Evolutionary conservation across 2,888 invertebrate genomes (phyloP).

Genomic region (Eupelmus urozonus): DNA sequence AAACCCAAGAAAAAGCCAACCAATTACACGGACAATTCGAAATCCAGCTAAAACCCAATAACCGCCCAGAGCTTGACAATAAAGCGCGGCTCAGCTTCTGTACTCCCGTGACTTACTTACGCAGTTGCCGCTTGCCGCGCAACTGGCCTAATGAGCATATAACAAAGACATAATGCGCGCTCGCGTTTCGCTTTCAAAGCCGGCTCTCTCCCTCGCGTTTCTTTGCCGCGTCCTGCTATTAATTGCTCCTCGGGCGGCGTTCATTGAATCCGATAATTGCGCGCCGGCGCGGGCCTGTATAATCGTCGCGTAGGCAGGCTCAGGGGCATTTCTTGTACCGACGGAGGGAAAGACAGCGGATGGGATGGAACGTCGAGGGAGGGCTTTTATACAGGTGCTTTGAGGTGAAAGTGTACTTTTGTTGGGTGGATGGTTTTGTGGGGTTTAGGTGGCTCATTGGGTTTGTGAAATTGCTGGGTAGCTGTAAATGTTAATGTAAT

Average conservation of each 20-base stretch:
- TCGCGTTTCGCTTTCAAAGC: conserved; percentile 39
- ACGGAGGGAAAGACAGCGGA: too few species aligned
- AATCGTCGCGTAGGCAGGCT: conserved; percentile 22
- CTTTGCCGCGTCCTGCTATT: conserved; percentile 40
- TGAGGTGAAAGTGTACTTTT: too few species aligned
- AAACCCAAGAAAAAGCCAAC: not conserved
- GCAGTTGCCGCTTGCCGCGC: too few species aligned
- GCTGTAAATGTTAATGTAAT: too few species aligned
- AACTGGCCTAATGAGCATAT: conserved; percentile 48
- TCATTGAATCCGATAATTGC: conserved; percentile 55
- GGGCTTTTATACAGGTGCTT: too few species aligned
- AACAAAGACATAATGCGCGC: conserved; percentile 55
- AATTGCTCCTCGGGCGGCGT: conserved; percentile 40
- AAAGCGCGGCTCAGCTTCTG: not conserved
- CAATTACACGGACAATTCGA: conserved; percentile 2
- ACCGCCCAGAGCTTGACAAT: not conserved
- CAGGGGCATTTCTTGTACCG: too few species aligned
- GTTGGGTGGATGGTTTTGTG: too few species aligned
- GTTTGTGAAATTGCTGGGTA: too few species aligned
- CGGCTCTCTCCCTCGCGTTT: conserved; percentile 7
- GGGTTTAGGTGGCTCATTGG: too few species aligned
- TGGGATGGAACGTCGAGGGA: too few species aligned
- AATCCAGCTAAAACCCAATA: too few species aligned
- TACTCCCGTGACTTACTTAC: conserved; percentile 22
- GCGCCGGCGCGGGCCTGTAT: not conserved